Base-by-base conservation (phyloP, 2,113 vertebrate genomes). In the Cyanoderma ruficeps region DNA sequence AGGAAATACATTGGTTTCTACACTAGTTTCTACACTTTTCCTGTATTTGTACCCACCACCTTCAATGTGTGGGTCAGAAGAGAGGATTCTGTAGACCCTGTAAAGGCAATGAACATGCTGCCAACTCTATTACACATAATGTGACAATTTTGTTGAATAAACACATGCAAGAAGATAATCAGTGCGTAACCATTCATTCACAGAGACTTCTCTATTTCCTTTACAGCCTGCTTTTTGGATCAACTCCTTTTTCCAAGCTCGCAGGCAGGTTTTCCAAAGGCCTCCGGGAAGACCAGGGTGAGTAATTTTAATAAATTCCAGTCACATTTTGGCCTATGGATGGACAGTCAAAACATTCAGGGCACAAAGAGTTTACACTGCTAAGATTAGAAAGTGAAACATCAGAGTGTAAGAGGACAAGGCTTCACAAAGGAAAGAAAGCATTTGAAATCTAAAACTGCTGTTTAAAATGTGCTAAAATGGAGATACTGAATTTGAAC, bases 401-500 rank as follows among this genome's bases (percentile, higher is more conserved):
- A 86, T 69, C 41, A 72, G 24, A 35, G 30, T 50, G 47, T 52
- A 60, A 92, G 83, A 90, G 71, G 68, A 93, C 67, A 92, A 90
- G 59, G 2, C 8, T 25, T 25, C 70, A 61, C 37, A 59, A 61
- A 42, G 25, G 33, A 44, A 90, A 86, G 27, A 83, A 88, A 86
- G 10, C 28, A 72, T 76, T 74, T 83, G 59, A 39, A 41, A 83
- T 74, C 9, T 39, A 74, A 53, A 78, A 21, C 41, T 83, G 65
- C 13, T 76, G 22, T n/a, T 80, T 68, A 76, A 86, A 90, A 90
- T 47, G 79, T 93, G 71, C 55, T 83, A 86, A 93, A 93, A 76
- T 33, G 33, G 55, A 89, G 68, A 86, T 55, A 78, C 71, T 89
- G 86, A 77, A 74, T 77, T 60, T 90, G 79, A 96, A 74, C 50